These are phyloP conservation scores for Drosophila tani DNA, from an alignment of 1,140 invertebrate genomes.

Conservation along the genomic window DNA sequence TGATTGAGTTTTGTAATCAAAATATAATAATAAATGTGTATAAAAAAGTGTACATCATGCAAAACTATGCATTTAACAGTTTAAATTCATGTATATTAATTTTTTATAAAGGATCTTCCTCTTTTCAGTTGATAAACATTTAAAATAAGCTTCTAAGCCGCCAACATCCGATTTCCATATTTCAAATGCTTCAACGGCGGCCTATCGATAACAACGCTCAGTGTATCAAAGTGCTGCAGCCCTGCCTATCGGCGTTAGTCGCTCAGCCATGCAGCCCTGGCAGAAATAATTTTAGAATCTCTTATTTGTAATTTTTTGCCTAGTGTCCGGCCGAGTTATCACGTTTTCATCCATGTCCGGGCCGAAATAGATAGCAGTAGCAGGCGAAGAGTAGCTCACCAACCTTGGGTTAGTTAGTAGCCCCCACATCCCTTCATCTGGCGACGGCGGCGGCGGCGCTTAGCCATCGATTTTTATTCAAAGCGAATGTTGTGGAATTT, in stretches of 20 bases:
- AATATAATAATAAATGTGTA: constrained; percentile 21
- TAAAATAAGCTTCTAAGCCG: neutral
- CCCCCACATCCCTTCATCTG: neutral
- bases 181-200: neutral
- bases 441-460: constrained; percentile 14
- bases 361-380: constrained; percentile 17
- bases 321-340: neutral
- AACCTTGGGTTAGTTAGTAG: constrained; percentile 44
- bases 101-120: neutral
- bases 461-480: constrained; percentile 52
- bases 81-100: neutral
- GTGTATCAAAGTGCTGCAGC: neutral
- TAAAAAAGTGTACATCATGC: neutral
- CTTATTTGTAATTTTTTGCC: constrained; percentile 29
- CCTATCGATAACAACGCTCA: constrained; percentile 1
- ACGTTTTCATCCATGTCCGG: constrained; percentile 6
- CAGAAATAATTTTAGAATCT: constrained; percentile 37
- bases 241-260: constrained; percentile 11
- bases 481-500: constrained; percentile 47
- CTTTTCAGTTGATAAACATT: neutral
- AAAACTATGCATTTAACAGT: too few species aligned
- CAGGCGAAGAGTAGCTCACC: neutral
- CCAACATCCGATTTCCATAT: neutral
- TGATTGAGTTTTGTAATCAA: constrained; percentile 33
- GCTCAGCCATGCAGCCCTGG: constrained; percentile 25